A percentile compares a stretch with the other conserved stretches of the same genome.
phyloP scores from a whole-genome alignment of 2,797 vertebrate genomes.

The Limnodromus scolopaceus region DNA sequence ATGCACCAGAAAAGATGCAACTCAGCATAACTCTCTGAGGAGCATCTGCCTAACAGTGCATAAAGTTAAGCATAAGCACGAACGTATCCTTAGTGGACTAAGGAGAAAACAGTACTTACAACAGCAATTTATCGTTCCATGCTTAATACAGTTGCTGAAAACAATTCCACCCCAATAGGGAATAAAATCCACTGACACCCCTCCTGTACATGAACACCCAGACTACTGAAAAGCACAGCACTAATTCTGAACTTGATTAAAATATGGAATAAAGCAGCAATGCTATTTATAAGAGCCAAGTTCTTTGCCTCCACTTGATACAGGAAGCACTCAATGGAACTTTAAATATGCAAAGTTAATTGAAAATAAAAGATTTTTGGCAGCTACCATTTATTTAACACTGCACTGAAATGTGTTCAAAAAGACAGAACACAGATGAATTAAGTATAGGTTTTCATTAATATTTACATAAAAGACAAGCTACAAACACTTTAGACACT shows the following conservation, averaged over 20 bases:
- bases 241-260: background rate
- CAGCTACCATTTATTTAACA: background rate
- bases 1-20: background rate
- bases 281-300: background rate
- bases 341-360: slow-evolving; percentile 5
- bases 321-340: background rate
- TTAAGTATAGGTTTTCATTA: background rate
- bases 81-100: background rate
- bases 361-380: background rate
- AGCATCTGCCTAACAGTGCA: background rate
- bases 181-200: background rate
- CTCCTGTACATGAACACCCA: background rate
- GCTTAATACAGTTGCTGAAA: background rate
- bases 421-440: background rate
- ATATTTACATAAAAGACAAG: background rate
- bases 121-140: background rate
- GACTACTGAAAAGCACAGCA: background rate
- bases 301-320: background rate
- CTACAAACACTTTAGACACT: background rate
- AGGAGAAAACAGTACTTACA: background rate
- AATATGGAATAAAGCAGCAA: background rate
- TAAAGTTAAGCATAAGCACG: background rate
- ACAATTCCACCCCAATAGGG: background rate
- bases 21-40: background rate
- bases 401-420: background rate